A percentile compares a stretch with the other conserved stretches of the same genome.
Evolutionary conservation across 2,888 invertebrate species (phyloP).

Genomic region (Hololepta plana): DNA sequence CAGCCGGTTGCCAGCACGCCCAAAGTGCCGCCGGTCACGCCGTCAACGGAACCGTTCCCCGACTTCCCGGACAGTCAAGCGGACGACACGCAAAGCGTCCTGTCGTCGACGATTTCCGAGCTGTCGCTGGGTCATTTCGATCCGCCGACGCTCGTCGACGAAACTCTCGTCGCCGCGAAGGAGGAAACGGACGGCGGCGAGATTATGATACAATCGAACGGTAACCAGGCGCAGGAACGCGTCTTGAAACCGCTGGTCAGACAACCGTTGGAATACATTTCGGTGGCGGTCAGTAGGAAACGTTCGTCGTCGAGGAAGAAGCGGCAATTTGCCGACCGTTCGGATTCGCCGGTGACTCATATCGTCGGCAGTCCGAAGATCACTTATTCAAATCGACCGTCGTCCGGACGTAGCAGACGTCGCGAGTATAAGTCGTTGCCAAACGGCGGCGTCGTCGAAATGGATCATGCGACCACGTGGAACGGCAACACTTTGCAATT

Average conservation of each 20-base stretch:
- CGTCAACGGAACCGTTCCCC: constrained; percentile 44
- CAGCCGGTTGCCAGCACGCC: constrained; percentile 20
- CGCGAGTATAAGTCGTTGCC: constrained; percentile 33
- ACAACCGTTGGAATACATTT: constrained; percentile 57
- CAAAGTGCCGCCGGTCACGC: constrained; percentile 50
- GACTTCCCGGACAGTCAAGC: constrained; percentile 34
- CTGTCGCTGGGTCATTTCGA: constrained; percentile 52
- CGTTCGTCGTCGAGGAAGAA: constrained; percentile 45
- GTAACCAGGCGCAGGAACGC: constrained; percentile 27
- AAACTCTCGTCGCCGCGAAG: constrained; percentile 16
- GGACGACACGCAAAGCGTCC: constrained; percentile 56
- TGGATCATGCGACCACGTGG: constrained; percentile 32
- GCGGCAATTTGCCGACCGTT: constrained; percentile 39
- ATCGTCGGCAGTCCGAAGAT: constrained; percentile 41
- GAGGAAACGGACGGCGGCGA: constrained; percentile 24
- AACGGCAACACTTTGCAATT: constrained; percentile 55
- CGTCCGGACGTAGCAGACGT: constrained; percentile 21
- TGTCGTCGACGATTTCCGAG: constrained; percentile 59
- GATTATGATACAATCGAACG: constrained; percentile 18
- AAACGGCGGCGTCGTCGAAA: constrained; percentile 11
- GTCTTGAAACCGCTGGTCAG: constrained; percentile 47
- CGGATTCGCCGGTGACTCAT: constrained; percentile 49
- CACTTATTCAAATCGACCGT: constrained; percentile 35
- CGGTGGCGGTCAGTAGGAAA: constrained; percentile 45
- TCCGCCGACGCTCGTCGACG: constrained; percentile 28